These are phyloP conservation scores for Mystacornis crossleyi DNA, from an alignment of 2,113 vertebrate species.

Conservation along the genomic window DNA sequence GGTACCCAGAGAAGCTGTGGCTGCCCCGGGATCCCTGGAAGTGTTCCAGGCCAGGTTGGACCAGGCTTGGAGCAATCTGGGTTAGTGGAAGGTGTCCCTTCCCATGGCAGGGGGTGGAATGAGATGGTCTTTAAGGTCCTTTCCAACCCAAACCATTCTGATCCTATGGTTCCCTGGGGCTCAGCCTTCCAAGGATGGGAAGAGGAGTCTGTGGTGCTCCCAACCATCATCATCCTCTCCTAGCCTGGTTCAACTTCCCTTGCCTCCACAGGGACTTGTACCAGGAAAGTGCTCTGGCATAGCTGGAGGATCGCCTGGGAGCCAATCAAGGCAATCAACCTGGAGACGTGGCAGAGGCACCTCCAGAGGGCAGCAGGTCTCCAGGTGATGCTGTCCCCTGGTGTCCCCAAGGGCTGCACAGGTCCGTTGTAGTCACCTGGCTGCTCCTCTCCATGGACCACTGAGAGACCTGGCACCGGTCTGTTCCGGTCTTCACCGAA, in stretches of 20 bases:
- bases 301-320: neutral
- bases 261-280: neutral
- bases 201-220: neutral
- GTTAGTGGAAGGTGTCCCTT: neutral
- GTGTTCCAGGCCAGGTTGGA: neutral
- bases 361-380: constrained; percentile 55
- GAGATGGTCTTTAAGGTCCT: accelerated
- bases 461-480: neutral
- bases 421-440: neutral
- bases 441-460: neutral
- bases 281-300: neutral
- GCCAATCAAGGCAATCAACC: too few species aligned
- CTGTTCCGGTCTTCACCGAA: neutral
- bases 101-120: neutral
- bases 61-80: accelerated
- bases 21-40: neutral
- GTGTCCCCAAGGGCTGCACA: neutral
- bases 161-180: neutral
- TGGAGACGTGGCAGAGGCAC: neutral
- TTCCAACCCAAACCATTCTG: neutral
- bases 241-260: neutral
- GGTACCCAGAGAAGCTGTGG: neutral
- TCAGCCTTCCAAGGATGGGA: neutral
- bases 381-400: neutral
- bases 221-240: neutral